These are phyloP conservation scores for Spisula subtruncata DNA, from an alignment of 2,888 invertebrate species.

Conservation along the genomic window DNA sequence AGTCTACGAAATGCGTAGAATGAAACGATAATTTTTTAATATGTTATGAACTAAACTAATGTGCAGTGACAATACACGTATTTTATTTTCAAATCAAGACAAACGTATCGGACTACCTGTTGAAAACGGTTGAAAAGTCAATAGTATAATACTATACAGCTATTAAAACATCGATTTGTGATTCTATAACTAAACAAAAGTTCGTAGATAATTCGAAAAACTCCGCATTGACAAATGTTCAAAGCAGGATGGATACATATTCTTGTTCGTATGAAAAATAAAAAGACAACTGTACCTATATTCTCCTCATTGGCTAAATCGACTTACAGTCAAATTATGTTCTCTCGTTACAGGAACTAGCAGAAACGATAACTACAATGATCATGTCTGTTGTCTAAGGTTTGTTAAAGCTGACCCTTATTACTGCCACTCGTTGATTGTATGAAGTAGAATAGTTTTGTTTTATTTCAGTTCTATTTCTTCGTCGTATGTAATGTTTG, in stretches of 20 bases:
- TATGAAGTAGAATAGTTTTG: no score
- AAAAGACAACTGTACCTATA: neutral
- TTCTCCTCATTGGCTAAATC: neutral
- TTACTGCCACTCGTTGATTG: neutral
- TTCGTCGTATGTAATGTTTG: neutral
- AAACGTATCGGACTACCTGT: no score
- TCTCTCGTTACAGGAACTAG: neutral
- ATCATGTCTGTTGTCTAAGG: neutral
- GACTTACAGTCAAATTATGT: constrained; percentile 8
- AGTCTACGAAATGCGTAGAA: no score
- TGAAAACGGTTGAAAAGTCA: no score
- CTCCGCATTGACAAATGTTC: neutral
- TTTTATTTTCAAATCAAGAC: no score
- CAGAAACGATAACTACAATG: neutral
- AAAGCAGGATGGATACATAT: neutral
- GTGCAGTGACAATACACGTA: no score
- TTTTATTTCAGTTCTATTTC: neutral
- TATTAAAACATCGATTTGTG: neutral
- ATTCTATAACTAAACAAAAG: no score
- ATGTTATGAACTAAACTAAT: no score
- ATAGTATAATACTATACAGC: no score
- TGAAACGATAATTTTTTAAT: no score
- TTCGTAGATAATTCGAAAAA: neutral
- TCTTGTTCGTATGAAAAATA: neutral
- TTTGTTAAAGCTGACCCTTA: neutral